Conservation (phyloP, 2,797 vertebrate species). For the Halcyon leucocephala region DNA sequence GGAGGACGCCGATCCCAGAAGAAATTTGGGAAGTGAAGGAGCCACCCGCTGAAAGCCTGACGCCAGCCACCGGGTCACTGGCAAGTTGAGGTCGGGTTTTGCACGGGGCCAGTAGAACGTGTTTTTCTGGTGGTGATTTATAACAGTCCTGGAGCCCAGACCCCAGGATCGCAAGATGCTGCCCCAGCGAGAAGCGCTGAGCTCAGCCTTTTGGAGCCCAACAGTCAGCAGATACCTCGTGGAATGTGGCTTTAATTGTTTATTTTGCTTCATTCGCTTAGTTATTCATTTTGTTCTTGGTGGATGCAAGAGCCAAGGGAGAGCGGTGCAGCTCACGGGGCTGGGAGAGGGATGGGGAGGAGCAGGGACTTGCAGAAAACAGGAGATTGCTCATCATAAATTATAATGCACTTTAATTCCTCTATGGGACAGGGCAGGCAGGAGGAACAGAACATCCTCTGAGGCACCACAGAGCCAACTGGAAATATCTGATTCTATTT, state of each 20-base stretch:
- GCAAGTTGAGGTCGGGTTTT: not conserved
- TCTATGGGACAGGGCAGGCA: not conserved
- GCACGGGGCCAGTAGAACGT: fast-evolving
- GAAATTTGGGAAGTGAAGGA: not conserved
- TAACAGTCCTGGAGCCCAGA: not conserved
- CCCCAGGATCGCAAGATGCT: not conserved
- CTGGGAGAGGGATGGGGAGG: not conserved
- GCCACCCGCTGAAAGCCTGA: not conserved
- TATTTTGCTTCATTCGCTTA: not conserved
- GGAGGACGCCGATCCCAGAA: fast-evolving
- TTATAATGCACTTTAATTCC: not conserved
- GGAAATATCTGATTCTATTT: not conserved
- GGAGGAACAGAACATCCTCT: not conserved
- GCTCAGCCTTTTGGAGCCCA: conserved; percentile 7
- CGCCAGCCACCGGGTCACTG: fast-evolving
- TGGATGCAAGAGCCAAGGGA: not conserved
- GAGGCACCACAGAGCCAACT: not conserved
- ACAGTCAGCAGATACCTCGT: not conserved
- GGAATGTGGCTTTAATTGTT: conserved; percentile 13
- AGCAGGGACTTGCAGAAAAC: not conserved
- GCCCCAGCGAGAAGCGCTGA: not conserved
- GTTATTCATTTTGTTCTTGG: conserved; percentile 3
- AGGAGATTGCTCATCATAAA: not conserved
- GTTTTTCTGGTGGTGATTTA: not conserved
- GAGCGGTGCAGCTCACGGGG: not conserved